Conservation (phyloP, 1,140 invertebrate species). For the Panonychus citri region DNA sequence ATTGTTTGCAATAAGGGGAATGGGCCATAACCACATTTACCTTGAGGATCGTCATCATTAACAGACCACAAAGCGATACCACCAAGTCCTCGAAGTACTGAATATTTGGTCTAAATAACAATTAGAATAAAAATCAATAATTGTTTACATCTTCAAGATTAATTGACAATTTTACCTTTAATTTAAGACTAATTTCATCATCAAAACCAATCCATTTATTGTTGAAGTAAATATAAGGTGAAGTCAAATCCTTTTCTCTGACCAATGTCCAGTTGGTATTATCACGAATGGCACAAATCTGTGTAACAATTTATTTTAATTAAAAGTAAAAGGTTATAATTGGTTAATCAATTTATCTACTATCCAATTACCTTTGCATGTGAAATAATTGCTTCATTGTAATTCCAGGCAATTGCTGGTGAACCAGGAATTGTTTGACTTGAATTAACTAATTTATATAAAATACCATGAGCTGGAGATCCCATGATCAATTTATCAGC, state of each 20-base stretch:
- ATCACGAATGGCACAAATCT: conserved; percentile 10
- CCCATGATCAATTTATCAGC: conserved; percentile 8
- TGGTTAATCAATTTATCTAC: too few relatives aligned
- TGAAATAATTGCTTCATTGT: conserved; percentile 5
- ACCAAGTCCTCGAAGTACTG: conserved; percentile 30
- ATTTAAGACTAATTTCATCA: conserved; percentile 12
- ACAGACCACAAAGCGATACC: conserved; percentile 26
- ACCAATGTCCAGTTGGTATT: conserved; percentile 10
- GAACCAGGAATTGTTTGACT: conserved; percentile 3
- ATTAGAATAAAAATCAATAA: not conserved
- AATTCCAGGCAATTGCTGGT: conserved; percentile 1
- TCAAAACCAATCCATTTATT: conserved; percentile 13
- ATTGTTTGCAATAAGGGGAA: conserved; percentile 13
- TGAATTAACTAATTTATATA: not conserved
- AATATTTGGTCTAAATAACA: conserved; percentile 31
- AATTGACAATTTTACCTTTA: conserved; percentile 6
- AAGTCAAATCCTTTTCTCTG: conserved; percentile 8
- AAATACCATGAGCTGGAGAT: conserved; percentile 8
- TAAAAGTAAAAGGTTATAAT: too few relatives aligned
- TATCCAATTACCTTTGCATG: not conserved
- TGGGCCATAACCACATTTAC: conserved; percentile 16
- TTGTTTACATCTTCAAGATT: not conserved
- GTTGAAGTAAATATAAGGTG: conserved; percentile 7
- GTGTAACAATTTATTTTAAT: not conserved
- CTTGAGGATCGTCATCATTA: conserved; percentile 21